Percentiles rank a stretch among this genome's conserved stretches.
These are phyloP conservation scores for Ellobium chinense DNA, from an alignment of 2,888 invertebrate species.

Conservation along the genomic window DNA sequence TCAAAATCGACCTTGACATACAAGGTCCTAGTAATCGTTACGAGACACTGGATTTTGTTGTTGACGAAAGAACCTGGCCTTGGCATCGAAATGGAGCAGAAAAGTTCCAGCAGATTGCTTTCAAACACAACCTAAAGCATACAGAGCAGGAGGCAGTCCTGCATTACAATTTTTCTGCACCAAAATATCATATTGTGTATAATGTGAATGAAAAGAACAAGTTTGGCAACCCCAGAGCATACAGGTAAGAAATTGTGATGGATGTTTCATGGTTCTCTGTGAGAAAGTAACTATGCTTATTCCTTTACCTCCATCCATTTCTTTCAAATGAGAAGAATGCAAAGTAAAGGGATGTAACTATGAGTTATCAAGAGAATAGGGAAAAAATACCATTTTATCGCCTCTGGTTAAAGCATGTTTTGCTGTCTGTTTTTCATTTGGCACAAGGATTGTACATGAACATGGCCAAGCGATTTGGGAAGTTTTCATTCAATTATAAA, in stretches of 20 bases:
- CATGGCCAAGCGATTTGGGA: no score
- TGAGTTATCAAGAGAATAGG: no score
- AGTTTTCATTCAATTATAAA: no score
- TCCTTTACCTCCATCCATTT: no score
- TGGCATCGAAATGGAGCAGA: conserved; percentile 38
- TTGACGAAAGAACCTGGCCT: conserved; percentile 51
- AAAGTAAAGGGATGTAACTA: no score
- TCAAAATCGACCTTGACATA: conserved; percentile 65
- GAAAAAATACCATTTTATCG: no score
- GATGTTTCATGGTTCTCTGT: not conserved
- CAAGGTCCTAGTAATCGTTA: conserved; percentile 61
- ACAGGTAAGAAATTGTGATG: conserved; percentile 51
- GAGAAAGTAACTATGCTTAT: not conserved
- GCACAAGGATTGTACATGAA: no score
- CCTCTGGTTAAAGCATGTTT: no score
- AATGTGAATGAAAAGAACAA: conserved; percentile 55
- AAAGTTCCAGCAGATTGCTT: conserved; percentile 53
- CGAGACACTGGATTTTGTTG: conserved; percentile 58
- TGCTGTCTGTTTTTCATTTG: no score
- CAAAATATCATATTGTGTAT: conserved; percentile 64
- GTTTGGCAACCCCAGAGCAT: conserved; percentile 58
- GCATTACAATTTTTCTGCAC: conserved; percentile 64
- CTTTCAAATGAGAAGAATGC: no score
- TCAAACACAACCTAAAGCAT: conserved; percentile 50
- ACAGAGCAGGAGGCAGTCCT: conserved; percentile 62